Conservation (phyloP, 2,888 invertebrate genomes). For the Diachrysia chrysitis region DNA sequence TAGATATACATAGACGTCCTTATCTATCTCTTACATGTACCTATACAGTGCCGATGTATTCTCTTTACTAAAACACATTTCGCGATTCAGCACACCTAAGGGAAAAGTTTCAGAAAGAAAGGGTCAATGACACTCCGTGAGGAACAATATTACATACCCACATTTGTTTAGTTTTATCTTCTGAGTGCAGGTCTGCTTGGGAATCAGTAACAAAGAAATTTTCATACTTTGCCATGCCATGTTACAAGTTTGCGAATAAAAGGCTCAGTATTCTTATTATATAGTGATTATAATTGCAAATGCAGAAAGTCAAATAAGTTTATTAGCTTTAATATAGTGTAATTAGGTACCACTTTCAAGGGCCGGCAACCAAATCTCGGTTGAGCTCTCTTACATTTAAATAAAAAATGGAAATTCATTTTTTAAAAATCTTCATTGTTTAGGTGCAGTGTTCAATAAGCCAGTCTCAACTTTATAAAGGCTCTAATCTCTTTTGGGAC, state of each 20-base stretch:
- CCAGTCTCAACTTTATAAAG: neutral
- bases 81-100: conserved; percentile 4
- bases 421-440: neutral
- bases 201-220: neutral
- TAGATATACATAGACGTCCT: no score
- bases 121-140: neutral
- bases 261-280: no score
- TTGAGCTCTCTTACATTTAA: neutral
- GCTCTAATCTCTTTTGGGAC: conserved; percentile 4
- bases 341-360: neutral
- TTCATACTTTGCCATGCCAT: neutral
- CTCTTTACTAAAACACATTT: neutral
- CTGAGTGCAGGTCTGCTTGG: neutral
- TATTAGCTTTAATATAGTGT: no score
- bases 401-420: neutral
- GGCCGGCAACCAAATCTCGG: neutral
- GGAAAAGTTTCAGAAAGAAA: neutral
- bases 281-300: neutral
- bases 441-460: conserved; percentile 4
- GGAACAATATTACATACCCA: conserved; percentile 1
- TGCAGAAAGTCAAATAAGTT: neutral
- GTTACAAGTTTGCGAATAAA: neutral
- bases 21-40: no score
- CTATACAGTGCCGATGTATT: neutral
- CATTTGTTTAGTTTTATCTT: neutral